These are phyloP conservation scores for Arothron firmamentum DNA, from an alignment of 2,113 vertebrate species.

Conservation along the genomic window DNA sequence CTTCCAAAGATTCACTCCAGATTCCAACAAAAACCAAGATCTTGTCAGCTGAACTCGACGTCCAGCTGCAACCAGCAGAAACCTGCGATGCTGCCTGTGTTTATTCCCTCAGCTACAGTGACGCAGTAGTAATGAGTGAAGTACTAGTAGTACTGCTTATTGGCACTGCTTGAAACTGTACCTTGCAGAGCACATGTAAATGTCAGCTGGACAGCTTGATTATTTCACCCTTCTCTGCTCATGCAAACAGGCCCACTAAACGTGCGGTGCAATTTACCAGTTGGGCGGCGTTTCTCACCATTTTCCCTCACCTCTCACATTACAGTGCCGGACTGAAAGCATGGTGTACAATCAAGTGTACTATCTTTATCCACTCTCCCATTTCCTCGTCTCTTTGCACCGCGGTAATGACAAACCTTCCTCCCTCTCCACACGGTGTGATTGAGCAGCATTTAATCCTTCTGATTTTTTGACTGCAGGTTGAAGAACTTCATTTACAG, in stretches of 20 bases:
- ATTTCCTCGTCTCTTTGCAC: constrained; percentile 21
- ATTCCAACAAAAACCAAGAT: too few species aligned
- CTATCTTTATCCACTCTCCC: constrained; percentile 27
- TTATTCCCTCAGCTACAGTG: too few species aligned
- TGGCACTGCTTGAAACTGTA: too few species aligned
- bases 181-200: too few species aligned
- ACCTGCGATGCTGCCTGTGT: too few species aligned
- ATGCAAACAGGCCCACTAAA: constrained; percentile 5
- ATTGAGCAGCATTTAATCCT: constrained; percentile 20
- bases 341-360: neutral
- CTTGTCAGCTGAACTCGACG: too few species aligned
- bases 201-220: too few species aligned
- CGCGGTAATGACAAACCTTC: constrained; percentile 30
- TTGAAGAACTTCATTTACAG: constrained; percentile 35
- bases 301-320: constrained; percentile 12
- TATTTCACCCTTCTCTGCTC: neutral
- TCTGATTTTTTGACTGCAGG: constrained; percentile 17
- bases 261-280: constrained; percentile 12
- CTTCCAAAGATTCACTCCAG: too few species aligned
- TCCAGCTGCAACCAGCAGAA: too few species aligned
- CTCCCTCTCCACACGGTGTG: constrained; percentile 16
- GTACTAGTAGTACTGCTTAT: too few species aligned
- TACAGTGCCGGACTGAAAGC: constrained; percentile 36
- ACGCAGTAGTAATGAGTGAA: too few species aligned
- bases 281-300: constrained; percentile 12